Evolutionary conservation across 2,888 invertebrate genomes (phyloP).

Genomic region (Lasioglossum zephyrum): DNA sequence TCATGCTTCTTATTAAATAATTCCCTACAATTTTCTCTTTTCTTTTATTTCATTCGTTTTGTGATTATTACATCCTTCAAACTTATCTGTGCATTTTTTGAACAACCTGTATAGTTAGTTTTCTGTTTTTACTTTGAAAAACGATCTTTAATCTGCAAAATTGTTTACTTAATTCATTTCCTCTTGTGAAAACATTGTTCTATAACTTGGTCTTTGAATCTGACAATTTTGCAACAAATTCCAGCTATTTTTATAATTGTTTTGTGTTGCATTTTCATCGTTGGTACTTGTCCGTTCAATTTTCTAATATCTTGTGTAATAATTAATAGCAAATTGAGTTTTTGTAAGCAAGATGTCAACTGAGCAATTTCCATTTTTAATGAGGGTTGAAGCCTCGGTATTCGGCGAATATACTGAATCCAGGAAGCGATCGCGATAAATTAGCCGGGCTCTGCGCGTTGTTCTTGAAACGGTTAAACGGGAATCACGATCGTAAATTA

Average conservation of each 20-base stretch:
- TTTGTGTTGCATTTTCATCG: neutral
- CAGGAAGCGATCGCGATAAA: constrained; percentile 25
- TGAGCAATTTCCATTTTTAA: neutral
- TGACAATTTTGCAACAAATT: too few relatives aligned
- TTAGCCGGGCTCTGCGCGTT: constrained; percentile 16
- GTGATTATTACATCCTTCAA: neutral
- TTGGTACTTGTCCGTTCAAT: neutral
- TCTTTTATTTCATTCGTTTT: neutral
- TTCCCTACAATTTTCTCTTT: neutral
- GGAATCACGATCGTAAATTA: constrained; percentile 27
- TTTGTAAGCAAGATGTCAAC: neutral
- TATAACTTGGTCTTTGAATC: neutral
- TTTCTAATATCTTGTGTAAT: neutral
- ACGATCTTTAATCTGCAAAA: neutral
- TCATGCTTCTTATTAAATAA: neutral
- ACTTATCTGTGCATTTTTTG: neutral
- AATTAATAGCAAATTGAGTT: too few relatives aligned
- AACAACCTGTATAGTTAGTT: neutral
- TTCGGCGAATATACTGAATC: neutral
- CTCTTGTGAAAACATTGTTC: neutral
- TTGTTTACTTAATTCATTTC: neutral
- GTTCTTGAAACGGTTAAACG: constrained; percentile 31
- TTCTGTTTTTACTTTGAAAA: neutral
- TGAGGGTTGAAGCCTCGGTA: neutral
- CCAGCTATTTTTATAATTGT: neutral